A percentile compares a stretch with the other conserved stretches of the same genome.
phyloP scores from a whole-genome alignment of 2,888 invertebrate species.

The Drosophila ochracea region DNA sequence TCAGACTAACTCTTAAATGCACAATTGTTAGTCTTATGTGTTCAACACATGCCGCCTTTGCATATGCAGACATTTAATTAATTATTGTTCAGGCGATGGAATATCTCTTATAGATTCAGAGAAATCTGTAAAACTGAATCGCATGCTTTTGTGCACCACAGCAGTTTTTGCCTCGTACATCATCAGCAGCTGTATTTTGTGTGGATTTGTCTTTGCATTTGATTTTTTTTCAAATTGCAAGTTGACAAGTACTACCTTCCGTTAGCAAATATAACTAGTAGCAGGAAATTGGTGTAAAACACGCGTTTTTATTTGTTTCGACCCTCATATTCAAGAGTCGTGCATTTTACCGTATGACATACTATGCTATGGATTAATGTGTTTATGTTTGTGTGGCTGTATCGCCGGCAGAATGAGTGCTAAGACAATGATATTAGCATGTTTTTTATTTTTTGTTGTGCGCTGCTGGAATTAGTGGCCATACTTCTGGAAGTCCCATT shows the following conservation, averaged over 20 bases:
- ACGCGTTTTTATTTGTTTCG: slow-evolving; percentile 25
- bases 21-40: neutral
- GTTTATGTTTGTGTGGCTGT: slow-evolving; percentile 8
- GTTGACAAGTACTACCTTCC: neutral
- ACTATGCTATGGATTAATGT: slow-evolving; percentile 6
- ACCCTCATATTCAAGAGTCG: slow-evolving; percentile 3
- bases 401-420: neutral
- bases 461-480: slow-evolving; percentile 84
- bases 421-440: neutral
- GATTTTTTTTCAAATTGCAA: neutral
- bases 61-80: slow-evolving; percentile 1
- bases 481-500: slow-evolving; percentile 99
- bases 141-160: neutral
- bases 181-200: neutral
- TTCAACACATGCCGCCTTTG: neutral
- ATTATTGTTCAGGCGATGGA: neutral
- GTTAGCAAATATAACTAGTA: neutral
- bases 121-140: neutral
- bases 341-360: slow-evolving; percentile 8
- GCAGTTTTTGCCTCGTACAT: too few relatives aligned
- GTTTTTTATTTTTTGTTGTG: neutral
- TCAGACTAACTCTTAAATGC: slow-evolving; percentile 2
- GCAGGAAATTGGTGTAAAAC: neutral
- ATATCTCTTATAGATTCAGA: neutral
- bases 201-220: neutral